Conservation (phyloP, 1,140 invertebrate genomes). For the Drosophila prosaltans region DNA sequence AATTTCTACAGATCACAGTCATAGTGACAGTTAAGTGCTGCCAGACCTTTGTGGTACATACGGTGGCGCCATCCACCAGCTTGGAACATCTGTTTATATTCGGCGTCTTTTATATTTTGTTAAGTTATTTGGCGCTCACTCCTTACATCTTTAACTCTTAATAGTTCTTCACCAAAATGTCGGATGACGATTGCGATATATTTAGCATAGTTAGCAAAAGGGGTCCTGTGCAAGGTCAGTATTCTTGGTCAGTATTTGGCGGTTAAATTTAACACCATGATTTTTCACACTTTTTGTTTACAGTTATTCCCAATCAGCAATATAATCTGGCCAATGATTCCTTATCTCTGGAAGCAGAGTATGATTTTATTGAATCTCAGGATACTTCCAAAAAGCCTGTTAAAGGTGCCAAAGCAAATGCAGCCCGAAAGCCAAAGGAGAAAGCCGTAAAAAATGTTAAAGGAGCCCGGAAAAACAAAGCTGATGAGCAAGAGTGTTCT, state of each 20-base stretch:
- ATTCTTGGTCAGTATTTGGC: too few species aligned
- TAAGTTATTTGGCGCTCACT: not conserved
- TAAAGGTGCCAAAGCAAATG: conserved; percentile 18
- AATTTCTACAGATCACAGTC: not conserved
- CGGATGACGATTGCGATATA: conserved; percentile 64
- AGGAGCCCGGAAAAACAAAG: not conserved
- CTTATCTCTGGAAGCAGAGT: conserved; percentile 41
- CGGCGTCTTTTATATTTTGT: conserved; percentile 23
- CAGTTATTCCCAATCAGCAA: conserved; percentile 34
- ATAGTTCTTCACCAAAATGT: conserved; percentile 33
- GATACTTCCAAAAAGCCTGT: conserved; percentile 28
- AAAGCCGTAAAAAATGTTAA: conserved; percentile 2
- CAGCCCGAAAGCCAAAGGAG: not conserved
- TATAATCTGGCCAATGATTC: conserved; percentile 16
- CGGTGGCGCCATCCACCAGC: not conserved
- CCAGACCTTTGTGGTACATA: not conserved
- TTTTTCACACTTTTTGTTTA: not conserved
- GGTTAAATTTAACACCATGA: not conserved
- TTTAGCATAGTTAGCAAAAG: conserved; percentile 41
- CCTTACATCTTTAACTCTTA: not conserved
- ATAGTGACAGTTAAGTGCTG: not conserved
- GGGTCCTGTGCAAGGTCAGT: conserved; percentile 27
- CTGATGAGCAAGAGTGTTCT: not conserved
- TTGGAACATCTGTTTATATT: conserved; percentile 1
- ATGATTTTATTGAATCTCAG: conserved; percentile 38